Conservation (phyloP, 2,113 vertebrate genomes). For the Crotalus horridus region DNA sequence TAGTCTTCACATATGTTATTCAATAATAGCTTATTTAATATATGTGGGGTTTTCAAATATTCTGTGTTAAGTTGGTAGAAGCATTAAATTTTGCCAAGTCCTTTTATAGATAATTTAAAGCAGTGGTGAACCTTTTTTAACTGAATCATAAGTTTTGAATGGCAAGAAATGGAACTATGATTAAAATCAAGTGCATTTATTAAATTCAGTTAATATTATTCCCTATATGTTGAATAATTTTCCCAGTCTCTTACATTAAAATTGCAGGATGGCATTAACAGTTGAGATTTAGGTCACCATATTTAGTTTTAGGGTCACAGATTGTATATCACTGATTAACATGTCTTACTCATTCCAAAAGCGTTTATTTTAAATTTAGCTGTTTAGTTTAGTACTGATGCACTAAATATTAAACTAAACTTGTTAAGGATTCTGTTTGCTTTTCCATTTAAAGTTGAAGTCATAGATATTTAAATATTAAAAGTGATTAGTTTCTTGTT, state of each 20-base stretch:
- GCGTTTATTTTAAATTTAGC: background rate
- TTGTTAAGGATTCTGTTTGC: background rate
- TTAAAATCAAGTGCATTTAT: background rate
- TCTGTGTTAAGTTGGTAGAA: background rate
- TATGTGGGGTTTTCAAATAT: background rate
- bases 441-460: background rate
- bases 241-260: background rate
- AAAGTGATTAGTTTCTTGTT: slow-evolving; percentile 41
- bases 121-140: background rate
- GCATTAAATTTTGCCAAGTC: background rate
- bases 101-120: background rate
- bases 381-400: background rate
- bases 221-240: background rate
- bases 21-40: background rate
- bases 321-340: background rate
- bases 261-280: background rate
- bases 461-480: slow-evolving; percentile 30
- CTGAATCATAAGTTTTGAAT: background rate
- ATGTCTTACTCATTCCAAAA: background rate
- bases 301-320: background rate
- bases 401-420: background rate
- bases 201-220: background rate
- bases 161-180: background rate
- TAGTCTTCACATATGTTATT: background rate
- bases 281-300: background rate